These are phyloP conservation scores for Hydraecia micacea DNA, from an alignment of 2,888 invertebrate species.

Conservation along the genomic window DNA sequence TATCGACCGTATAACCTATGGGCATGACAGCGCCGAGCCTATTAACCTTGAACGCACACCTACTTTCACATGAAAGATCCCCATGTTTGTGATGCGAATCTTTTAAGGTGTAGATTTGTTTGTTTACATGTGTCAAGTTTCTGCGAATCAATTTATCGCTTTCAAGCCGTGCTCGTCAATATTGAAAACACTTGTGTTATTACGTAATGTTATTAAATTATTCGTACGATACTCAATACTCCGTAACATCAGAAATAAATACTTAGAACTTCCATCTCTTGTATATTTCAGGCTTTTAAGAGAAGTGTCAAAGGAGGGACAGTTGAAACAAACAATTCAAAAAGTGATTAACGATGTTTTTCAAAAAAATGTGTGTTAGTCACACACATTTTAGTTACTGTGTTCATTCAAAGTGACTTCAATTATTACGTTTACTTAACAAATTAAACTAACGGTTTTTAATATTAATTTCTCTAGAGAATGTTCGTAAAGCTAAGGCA, in stretches of 20 bases:
- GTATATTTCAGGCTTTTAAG: neutral
- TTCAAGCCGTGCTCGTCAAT: slow-evolving; percentile 5
- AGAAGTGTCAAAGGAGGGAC: neutral
- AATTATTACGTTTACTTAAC: slow-evolving; percentile 27
- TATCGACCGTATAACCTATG: slow-evolving; percentile 76
- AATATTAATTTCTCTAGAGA: slow-evolving; percentile 41
- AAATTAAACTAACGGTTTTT: slow-evolving; percentile 22
- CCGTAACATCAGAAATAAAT: neutral
- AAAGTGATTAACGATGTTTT: neutral
- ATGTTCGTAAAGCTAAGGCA: slow-evolving; percentile 13
- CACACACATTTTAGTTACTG: no score
- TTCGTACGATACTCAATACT: neutral
- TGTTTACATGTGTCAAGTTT: slow-evolving; percentile 44
- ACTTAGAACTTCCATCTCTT: neutral
- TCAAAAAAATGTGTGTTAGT: slow-evolving; percentile 18
- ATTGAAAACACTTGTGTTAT: slow-evolving; percentile 19
- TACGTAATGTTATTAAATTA: neutral
- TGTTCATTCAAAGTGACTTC: neutral
- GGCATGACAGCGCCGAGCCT: slow-evolving; percentile 64
- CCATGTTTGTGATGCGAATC: slow-evolving; percentile 43
- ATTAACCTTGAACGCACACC: slow-evolving; percentile 81
- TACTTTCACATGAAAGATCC: slow-evolving; percentile 76
- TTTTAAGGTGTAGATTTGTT: slow-evolving; percentile 41
- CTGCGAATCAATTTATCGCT: slow-evolving; percentile 19
- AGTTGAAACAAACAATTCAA: neutral